Conservation (phyloP, 1,140 invertebrate genomes). For the Pararge aegeria region DNA sequence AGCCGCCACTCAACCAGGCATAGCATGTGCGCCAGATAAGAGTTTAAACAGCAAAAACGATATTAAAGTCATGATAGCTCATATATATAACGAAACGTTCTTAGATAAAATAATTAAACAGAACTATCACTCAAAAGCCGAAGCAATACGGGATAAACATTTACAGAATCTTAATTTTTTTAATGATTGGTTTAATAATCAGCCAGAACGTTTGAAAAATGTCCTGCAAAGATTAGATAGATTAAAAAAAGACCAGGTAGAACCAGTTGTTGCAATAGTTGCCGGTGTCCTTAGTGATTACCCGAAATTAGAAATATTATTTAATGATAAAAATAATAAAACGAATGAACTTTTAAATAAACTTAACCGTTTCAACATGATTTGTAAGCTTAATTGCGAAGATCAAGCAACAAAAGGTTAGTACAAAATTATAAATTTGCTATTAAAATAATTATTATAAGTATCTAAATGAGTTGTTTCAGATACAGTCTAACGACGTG, state of each 20-base stretch:
- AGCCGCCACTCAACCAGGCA: neutral
- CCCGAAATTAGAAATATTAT: conserved; percentile 18
- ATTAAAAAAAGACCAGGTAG: conserved; percentile 19
- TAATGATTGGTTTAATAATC: conserved; percentile 27
- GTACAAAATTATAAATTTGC: neutral
- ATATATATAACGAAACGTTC: conserved; percentile 16
- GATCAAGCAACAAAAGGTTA: neutral
- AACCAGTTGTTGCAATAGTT: conserved; percentile 23
- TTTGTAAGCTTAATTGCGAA: conserved; percentile 33
- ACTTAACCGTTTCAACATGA: conserved; percentile 27
- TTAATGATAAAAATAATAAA: conserved; percentile 14
- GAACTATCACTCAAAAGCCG: conserved; percentile 18
- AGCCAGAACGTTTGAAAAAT: conserved; percentile 42
- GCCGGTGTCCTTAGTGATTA: conserved; percentile 20
- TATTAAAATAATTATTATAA: too few species aligned
- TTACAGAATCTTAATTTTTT: conserved; percentile 28
- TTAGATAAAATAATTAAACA: conserved; percentile 24
- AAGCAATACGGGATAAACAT: conserved; percentile 25
- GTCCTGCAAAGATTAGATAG: conserved; percentile 32
- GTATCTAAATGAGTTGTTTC: too few species aligned
- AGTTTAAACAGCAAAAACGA: conserved; percentile 33
- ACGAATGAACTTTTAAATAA: conserved; percentile 14
- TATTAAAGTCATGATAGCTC: conserved; percentile 31
- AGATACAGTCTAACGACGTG: too few species aligned
- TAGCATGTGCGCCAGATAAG: conserved; percentile 15